Percentiles rank a stretch among this genome's conserved stretches.
These are phyloP conservation scores for Alligator sinensis DNA, from an alignment of 2,113 vertebrate species.

Conservation along the genomic window DNA sequence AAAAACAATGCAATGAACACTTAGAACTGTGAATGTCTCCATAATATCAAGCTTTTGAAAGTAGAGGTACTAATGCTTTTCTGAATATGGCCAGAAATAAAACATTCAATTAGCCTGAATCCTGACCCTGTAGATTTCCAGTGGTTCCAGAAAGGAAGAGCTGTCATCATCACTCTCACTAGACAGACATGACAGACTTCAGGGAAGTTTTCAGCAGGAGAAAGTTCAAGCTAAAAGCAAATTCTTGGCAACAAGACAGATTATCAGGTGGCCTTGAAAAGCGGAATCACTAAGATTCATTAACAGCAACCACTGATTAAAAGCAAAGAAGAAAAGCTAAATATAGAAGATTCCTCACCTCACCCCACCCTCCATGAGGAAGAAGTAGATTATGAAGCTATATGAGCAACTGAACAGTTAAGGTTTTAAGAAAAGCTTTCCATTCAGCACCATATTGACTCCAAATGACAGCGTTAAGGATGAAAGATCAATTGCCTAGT, in stretches of 20 bases:
- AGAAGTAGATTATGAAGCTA: not conserved
- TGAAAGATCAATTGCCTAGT: not conserved
- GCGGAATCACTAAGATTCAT: not conserved
- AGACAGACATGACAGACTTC: not conserved
- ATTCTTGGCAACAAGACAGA: not conserved
- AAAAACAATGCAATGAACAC: not conserved
- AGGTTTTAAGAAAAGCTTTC: not conserved
- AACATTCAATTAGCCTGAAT: slow-evolving; percentile 73
- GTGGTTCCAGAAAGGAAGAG: slow-evolving; percentile 27
- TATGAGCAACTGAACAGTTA: not conserved
- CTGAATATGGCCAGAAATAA: slow-evolving; percentile 50
- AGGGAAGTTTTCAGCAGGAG: slow-evolving; percentile 11
- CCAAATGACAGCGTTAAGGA: not conserved
- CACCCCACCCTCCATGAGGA: not conserved
- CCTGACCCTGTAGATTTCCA: slow-evolving; percentile 62
- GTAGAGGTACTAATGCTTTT: slow-evolving; percentile 30
- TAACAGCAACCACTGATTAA: not conserved
- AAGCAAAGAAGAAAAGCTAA: not conserved
- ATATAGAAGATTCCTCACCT: not conserved
- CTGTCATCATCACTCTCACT: slow-evolving; percentile 53
- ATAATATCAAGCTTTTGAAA: slow-evolving; percentile 64
- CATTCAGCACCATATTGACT: not conserved
- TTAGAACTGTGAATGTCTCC: slow-evolving; percentile 12
- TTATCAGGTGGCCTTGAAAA: slow-evolving; percentile 25
- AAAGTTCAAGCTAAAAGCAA: slow-evolving; percentile 51